phyloP scores from a whole-genome alignment of 2,888 invertebrate genomes.

The Furcula furcula region DNA sequence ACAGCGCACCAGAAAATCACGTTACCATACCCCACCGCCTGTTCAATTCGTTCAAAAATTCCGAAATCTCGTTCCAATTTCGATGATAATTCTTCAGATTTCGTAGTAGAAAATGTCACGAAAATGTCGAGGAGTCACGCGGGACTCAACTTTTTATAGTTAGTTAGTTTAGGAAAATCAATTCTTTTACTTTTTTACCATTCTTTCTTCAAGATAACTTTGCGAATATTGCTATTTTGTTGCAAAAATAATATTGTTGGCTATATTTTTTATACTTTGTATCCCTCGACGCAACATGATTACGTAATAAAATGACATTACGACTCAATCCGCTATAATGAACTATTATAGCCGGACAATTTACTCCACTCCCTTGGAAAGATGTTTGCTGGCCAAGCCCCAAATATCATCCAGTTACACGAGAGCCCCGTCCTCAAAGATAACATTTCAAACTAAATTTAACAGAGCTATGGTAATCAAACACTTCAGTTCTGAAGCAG shows the following conservation, averaged over 20 bases:
- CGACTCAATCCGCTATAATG: too few relatives aligned
- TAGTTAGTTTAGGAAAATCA: constrained; percentile 23
- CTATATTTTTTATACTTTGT: too few relatives aligned
- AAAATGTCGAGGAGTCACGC: constrained; percentile 16
- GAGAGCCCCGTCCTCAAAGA: constrained; percentile 10
- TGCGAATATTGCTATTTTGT: too few relatives aligned
- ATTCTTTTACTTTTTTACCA: constrained; percentile 21
- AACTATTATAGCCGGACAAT: too few relatives aligned
- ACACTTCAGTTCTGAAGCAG: constrained; percentile 3
- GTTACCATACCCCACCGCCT: constrained; percentile 47
- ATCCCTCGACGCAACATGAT: too few relatives aligned
- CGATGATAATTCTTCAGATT: constrained; percentile 53
- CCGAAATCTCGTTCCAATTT: constrained; percentile 55
- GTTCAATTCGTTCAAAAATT: constrained; percentile 54
- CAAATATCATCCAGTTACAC: constrained; percentile 1
- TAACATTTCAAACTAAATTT: constrained; percentile 12
- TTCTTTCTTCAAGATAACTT: too few relatives aligned
- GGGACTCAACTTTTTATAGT: constrained; percentile 29
- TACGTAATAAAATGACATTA: too few relatives aligned
- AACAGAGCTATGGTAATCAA: constrained; percentile 11
- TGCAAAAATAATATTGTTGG: neutral
- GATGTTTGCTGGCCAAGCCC: constrained; percentile 3
- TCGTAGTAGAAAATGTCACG: constrained; percentile 48
- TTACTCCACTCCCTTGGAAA: too few relatives aligned
- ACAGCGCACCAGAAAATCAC: constrained; percentile 59